Conservation (phyloP, 2,888 invertebrate species). For the Harpalus rufipes region DNA sequence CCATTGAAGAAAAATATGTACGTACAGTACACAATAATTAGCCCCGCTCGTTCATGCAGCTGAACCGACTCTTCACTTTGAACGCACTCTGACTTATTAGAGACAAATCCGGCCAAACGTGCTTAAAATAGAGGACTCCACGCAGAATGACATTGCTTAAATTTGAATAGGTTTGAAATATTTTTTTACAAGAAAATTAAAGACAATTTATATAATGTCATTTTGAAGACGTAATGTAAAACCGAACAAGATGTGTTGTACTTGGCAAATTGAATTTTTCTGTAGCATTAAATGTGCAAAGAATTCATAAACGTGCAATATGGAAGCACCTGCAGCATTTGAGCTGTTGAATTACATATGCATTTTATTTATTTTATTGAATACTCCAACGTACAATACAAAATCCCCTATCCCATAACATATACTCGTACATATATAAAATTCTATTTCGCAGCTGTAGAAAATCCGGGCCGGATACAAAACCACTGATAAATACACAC, state of each 20-base stretch:
- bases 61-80: no score
- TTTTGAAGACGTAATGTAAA: neutral
- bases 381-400: conserved; percentile 1
- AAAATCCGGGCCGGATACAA: conserved; percentile 47
- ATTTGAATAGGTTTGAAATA: no score
- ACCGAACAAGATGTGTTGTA: neutral
- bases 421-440: conserved; percentile 13
- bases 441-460: conserved; percentile 33
- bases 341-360: conserved; percentile 13
- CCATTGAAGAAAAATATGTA: no score
- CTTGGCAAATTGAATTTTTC: conserved; percentile 4
- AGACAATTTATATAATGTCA: no score
- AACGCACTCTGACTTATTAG: no score
- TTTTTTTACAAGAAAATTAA: no score
- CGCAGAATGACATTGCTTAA: no score
- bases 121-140: no score
- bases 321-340: neutral
- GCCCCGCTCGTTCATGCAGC: no score
- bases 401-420: conserved; percentile 22
- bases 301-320: neutral
- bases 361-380: conserved; percentile 39
- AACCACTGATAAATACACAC: conserved; percentile 59
- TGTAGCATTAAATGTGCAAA: neutral
- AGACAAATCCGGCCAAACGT: no score
- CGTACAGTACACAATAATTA: no score